Evolutionary conservation across 2,888 invertebrate genomes (phyloP).

Genomic region (Sphinx pinastri): DNA sequence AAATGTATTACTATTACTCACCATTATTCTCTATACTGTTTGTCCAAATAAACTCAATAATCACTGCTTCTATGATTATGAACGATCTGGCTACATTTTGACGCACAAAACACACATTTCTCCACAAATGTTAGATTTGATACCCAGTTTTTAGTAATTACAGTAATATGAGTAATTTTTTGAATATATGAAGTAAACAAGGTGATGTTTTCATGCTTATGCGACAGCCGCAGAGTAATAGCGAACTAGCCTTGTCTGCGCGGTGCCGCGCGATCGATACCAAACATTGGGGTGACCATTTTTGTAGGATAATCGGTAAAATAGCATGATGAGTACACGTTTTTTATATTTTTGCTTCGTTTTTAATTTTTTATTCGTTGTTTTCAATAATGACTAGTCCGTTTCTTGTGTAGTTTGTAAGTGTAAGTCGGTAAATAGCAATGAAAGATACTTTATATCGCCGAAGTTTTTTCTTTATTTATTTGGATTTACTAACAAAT

Average conservation of each 20-base stretch:
- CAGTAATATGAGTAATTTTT: constrained; percentile 39
- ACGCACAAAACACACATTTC: constrained; percentile 21
- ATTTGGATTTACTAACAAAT: too few relatives aligned
- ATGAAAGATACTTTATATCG: too few relatives aligned
- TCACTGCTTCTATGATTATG: neutral
- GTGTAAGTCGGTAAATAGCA: too few relatives aligned
- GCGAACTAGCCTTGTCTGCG: constrained; percentile 59
- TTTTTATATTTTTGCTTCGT: too few relatives aligned
- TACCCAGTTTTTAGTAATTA: neutral
- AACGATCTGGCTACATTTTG: constrained; percentile 37
- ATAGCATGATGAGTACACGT: neutral
- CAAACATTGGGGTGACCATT: constrained; percentile 67
- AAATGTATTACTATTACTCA: constrained; percentile 36
- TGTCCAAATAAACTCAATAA: neutral
- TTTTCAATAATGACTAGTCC: too few relatives aligned
- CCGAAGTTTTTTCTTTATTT: too few relatives aligned
- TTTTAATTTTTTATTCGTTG: too few relatives aligned
- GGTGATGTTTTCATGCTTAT: constrained; percentile 74
- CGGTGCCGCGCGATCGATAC: constrained; percentile 75
- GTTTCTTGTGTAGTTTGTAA: too few relatives aligned
- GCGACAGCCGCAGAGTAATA: constrained; percentile 71
- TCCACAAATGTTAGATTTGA: neutral
- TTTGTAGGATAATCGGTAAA: neutral
- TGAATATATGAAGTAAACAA: constrained; percentile 52
- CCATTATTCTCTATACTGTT: constrained; percentile 41